Conservation (phyloP, 2,888 invertebrate species). For the Opisthograptis luteolata region DNA sequence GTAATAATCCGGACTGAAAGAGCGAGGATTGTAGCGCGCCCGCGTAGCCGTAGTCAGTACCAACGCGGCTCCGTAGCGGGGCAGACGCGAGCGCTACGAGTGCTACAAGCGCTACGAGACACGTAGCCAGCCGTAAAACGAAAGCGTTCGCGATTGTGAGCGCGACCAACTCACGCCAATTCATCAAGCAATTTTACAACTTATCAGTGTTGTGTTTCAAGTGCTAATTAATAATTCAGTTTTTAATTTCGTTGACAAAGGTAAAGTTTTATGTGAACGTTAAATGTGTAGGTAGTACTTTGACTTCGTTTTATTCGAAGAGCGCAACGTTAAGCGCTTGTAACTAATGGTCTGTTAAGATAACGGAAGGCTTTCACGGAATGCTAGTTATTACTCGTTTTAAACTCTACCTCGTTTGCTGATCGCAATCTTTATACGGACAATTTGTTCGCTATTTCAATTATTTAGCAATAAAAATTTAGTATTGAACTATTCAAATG, state of each 20-base stretch:
- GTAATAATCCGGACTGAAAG: slow-evolving; percentile 72
- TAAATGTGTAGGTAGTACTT: slow-evolving; percentile 54
- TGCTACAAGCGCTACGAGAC: slow-evolving; percentile 45
- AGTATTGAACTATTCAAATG: too few relatives aligned
- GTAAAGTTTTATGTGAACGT: slow-evolving; percentile 55
- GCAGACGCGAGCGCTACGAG: slow-evolving; percentile 52
- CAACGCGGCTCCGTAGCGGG: slow-evolving; percentile 69
- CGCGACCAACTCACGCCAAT: not conserved
- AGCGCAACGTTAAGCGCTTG: slow-evolving; percentile 61
- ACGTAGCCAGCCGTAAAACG: slow-evolving; percentile 31
- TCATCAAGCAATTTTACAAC: slow-evolving; percentile 9
- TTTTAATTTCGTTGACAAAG: slow-evolving; percentile 43
- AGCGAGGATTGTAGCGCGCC: slow-evolving; percentile 67
- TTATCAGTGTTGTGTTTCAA: slow-evolving; percentile 62
- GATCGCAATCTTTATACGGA: slow-evolving; percentile 18
- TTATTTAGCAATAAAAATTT: not conserved
- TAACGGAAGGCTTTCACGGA: slow-evolving; percentile 57
- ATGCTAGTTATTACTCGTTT: slow-evolving; percentile 48
- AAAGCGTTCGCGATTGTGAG: slow-evolving; percentile 35
- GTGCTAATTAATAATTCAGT: slow-evolving; percentile 35
- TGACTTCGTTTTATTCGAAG: slow-evolving; percentile 60
- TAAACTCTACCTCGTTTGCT: slow-evolving; percentile 31
- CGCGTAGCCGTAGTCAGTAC: slow-evolving; percentile 77
- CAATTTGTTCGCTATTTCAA: slow-evolving; percentile 7
- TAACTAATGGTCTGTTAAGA: slow-evolving; percentile 74